phyloP scores from a whole-genome alignment of 2,888 invertebrate species.

The Eretmocerus hayati region DNA sequence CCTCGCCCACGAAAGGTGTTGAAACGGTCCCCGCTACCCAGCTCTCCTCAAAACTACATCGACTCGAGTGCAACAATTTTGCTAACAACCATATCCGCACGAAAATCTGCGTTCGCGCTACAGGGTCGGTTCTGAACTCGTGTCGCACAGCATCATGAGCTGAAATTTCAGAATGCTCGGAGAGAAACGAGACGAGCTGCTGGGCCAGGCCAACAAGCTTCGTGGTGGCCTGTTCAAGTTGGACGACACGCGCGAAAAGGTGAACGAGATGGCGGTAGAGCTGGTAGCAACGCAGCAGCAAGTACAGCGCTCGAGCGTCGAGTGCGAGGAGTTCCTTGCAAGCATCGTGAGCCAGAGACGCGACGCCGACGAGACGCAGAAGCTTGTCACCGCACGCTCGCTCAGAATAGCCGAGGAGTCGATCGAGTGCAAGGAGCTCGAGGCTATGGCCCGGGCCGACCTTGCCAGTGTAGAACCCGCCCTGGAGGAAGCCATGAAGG shows the following conservation, averaged over 20 bases:
- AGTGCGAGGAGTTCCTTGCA: slow-evolving; percentile 80
- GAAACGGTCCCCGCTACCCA: too few relatives aligned
- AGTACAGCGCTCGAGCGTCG: slow-evolving; percentile 68
- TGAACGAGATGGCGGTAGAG: slow-evolving; percentile 77
- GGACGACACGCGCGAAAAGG: slow-evolving; percentile 75
- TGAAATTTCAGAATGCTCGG: slow-evolving; percentile 64
- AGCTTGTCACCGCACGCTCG: slow-evolving; percentile 65
- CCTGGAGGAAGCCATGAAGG: slow-evolving; percentile 70
- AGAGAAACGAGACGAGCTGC: slow-evolving; percentile 63
- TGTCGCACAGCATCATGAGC: too few relatives aligned
- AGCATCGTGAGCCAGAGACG: slow-evolving; percentile 72
- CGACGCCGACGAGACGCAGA: slow-evolving; percentile 74
- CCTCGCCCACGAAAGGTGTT: too few relatives aligned
- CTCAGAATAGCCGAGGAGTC: slow-evolving; percentile 74
- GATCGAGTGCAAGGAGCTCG: slow-evolving; percentile 71
- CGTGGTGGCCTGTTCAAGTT: slow-evolving; percentile 79
- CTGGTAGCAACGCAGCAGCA: slow-evolving; percentile 68
- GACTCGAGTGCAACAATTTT: too few relatives aligned
- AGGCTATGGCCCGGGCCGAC: slow-evolving; percentile 75
- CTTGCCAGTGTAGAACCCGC: slow-evolving; percentile 82
- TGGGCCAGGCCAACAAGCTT: slow-evolving; percentile 70
- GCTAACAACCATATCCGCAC: too few relatives aligned
- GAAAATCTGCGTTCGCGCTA: too few relatives aligned
- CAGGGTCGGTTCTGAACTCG: too few relatives aligned
- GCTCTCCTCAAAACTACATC: too few relatives aligned